Evolutionary conservation across 2,113 vertebrate species (phyloP).

Genomic region (Semnornis frantzii): DNA sequence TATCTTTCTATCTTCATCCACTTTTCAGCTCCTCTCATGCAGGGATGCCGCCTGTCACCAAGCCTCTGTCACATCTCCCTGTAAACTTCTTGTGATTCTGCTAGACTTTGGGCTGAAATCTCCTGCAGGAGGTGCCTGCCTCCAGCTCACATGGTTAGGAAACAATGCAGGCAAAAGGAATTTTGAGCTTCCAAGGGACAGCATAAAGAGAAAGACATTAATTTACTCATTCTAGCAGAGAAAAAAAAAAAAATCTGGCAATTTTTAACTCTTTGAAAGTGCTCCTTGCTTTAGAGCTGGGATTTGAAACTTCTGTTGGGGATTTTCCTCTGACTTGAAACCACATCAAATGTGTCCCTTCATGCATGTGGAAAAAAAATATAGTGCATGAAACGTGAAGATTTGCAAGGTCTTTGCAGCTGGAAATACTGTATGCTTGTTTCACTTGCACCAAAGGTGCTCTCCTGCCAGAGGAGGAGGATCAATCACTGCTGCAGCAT

Average conservation of each 20-base stretch:
- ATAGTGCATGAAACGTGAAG: not conserved
- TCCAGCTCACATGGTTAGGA: not conserved
- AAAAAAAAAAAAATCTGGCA: not conserved
- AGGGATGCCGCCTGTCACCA: not conserved
- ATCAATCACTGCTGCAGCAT: not conserved
- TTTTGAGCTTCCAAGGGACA: not conserved
- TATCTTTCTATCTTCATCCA: not conserved
- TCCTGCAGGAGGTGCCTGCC: not conserved
- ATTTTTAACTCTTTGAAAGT: not conserved
- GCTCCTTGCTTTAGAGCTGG: not conserved
- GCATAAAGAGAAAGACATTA: not conserved
- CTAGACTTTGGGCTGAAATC: not conserved
- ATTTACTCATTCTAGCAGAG: not conserved
- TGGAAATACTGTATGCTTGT: not conserved
- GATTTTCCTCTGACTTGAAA: not conserved
- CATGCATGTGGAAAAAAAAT: not conserved
- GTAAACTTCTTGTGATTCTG: not conserved
- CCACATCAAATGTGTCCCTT: not conserved
- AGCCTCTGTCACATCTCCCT: not conserved
- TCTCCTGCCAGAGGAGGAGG: fast-evolving
- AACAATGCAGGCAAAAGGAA: not conserved
- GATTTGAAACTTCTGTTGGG: not conserved
- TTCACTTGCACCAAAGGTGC: fast-evolving
- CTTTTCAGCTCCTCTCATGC: not conserved
- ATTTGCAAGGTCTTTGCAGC: not conserved